Evolutionary conservation across 1,140 invertebrate genomes (phyloP), one percentile per base, ranked within the genome.

Genomic region (Ceratina australensis): DNA sequence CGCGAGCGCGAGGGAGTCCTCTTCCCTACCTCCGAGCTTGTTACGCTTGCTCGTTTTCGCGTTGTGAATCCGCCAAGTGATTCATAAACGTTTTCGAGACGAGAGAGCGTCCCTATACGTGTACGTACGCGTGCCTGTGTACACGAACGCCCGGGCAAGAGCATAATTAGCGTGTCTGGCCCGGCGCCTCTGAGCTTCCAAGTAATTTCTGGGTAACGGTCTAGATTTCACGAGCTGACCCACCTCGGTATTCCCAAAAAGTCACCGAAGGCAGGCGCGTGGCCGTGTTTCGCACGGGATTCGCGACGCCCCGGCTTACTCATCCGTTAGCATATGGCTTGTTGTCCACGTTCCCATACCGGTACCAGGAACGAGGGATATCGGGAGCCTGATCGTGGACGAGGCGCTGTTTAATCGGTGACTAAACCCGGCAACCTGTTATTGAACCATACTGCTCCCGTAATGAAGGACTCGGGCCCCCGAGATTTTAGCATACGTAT

Each of bases 361-460:
- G 61, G 68, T 84, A 84, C 83, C 65, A 84, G 74, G 83, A 84
- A 84, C 60, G 61, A 71, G 73, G 82, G 82, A 77, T 83, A 80
- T 83, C 81, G 52, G 24, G 47, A 79, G 76, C 47, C 72, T 47
- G 76, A 82, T 82, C 72, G 76, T 20, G 24, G n/a, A 59, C 71
- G 47, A 52, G 75, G 54, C 64, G 77, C 49, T 83, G 56, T 72
- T 72, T 84, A 85, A 85, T 84, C 83, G 79, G 65, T 85, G 82
- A 85, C 83, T 85, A 85, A 85, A 84, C 82, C 42, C 71, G 52
- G 47, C 33, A 67, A 72, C 81, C 72, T 84, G 78, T 69, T 60
- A 79, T 52, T 68, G 75, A 78, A 78, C 76, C 60, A 72, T 64
- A 72, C 33, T 57, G 69, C 60, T 71, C 57, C 57, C 28, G 16